A percentile compares a stretch with the other conserved stretches of the same genome.
These are phyloP conservation scores for Laspeyria flexula DNA, from an alignment of 2,888 invertebrate species.

Conservation along the genomic window DNA sequence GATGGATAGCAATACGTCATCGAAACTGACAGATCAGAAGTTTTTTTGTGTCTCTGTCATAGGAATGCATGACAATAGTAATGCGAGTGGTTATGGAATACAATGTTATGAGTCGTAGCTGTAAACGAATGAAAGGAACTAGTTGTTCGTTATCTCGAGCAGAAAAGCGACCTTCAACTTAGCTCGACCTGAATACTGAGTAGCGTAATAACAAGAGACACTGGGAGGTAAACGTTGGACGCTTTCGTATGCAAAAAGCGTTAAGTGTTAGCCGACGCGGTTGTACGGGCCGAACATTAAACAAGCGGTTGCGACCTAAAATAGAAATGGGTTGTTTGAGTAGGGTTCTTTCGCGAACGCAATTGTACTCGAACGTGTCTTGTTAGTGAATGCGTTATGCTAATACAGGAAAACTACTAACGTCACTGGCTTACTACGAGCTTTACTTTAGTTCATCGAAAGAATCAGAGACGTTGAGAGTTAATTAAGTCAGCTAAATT, in stretches of 20 bases:
- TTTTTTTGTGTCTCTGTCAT: conserved; percentile 39
- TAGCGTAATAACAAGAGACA: conserved; percentile 79
- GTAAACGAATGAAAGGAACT: conserved; percentile 61
- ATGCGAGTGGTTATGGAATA: conserved; percentile 33
- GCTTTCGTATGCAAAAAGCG: conserved; percentile 86
- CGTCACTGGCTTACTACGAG: conserved; percentile 33
- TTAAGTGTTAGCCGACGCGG: conserved; percentile 84
- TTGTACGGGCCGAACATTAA: conserved; percentile 85
- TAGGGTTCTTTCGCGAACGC: conserved; percentile 85
- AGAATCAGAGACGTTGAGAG: background rate
- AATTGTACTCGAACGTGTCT: conserved; percentile 84
- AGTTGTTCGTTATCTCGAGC: conserved; percentile 74
- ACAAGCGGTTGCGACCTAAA: conserved; percentile 82
- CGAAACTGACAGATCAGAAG: conserved; percentile 45
- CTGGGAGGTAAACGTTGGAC: conserved; percentile 73
- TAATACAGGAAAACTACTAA: conserved; percentile 67
- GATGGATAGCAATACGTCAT: conserved; percentile 56
- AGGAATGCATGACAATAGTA: conserved; percentile 29
- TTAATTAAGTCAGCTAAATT: conserved; percentile 5
- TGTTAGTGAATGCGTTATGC: conserved; percentile 84
- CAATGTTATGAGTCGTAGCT: conserved; percentile 36
- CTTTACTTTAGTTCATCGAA: background rate
- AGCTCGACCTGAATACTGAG: conserved; percentile 76
- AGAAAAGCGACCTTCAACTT: conserved; percentile 80
- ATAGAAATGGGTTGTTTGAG: conserved; percentile 86